Evolutionary conservation across 1,140 invertebrate genomes (phyloP), one percentile per base, ranked within the genome.

Genomic region (Nomia melanderi): DNA sequence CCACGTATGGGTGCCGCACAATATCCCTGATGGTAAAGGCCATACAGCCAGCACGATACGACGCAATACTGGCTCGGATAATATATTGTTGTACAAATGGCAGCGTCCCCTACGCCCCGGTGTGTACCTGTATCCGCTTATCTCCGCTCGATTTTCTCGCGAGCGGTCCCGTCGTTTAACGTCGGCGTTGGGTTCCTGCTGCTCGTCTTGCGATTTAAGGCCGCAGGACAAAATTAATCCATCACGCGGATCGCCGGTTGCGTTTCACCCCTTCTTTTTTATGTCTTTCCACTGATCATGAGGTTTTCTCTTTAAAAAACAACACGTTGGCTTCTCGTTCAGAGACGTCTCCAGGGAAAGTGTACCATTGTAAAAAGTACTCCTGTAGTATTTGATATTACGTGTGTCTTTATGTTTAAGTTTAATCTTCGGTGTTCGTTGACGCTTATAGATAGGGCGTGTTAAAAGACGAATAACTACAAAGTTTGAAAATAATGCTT

Each of bases 21-120:
- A 89, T 90, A 84, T 87, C 82, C 86, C 79, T 91, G 90, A 92
- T 91, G 90, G 88, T 85, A 86, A 90, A 90, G 88, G 83, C 88
- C 91, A 92, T 91, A 87, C 85, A 87, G 86, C 78, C 82, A 76
- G 81, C 64, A 84, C 87, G 89, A 91, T 90, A 89, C 84, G 86
- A 89, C 82, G 66, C 86, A 88, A 89, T 88, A 88, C 82, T 77
- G 79, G 82, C 83, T 86, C 67, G 73, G 83, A 82, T 91, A 88
- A 90, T 88, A 90, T 91, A 91, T 90, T 79, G 82, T 85, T 85
- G 80, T 86, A 87, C 88, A 90, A 90, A 91, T 91, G 82, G 83
- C 87, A 76, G 62, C 53, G 36, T 53, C 44, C 47, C 76, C 57
- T 54, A 25, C 59, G 53, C 57, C 65, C 53, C 27, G 12, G 69